Base-by-base conservation (phyloP, 2,888 invertebrate species). In the Beris morrisii region DNA sequence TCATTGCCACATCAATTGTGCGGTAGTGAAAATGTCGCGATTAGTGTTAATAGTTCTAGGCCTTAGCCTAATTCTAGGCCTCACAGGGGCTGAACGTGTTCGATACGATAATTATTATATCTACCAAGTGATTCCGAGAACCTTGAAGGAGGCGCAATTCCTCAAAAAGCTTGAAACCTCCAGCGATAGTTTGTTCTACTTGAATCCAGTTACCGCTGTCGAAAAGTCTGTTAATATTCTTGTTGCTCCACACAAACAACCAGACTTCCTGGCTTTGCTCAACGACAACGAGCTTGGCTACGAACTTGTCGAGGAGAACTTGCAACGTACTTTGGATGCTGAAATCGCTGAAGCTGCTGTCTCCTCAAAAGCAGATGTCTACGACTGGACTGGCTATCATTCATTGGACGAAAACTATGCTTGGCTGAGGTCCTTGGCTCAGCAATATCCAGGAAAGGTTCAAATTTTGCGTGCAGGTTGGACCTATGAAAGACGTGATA, bases 391-490 rank as follows among this genome's bases (percentile, higher is more conserved):
- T 3, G 43, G 30, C 6, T 72, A 71, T 52, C 56, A 69, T 66
- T 55, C 53, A 9, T 65, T 70, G 12, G 54, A 65, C 30, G 64
- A 83, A 67, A 84, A 85, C 52, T 80, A 85, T 65, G 76, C 72
- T 0, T 85, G 85, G 82, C 78, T 87, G 6, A 77, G 81, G 15
- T 78, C 80, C 4, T 73, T 83, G 65, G 83, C 82, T 30, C 70
- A 69, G 6, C 67, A 74, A 1, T 78, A 83, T 72, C 78, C 84
- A 1, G 71, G 80, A 9, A 78, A 76, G 57, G 80, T 84, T 0
- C 72, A 83, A 69, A 69, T 83, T 0, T 70, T 85, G 13, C 73
- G 73, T 5, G 78, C 76, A 68, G 86, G 86, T 1, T 70, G 69
- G 28, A 79, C 83, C 1, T 80, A 79, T 46, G 84, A 85, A 79